Base-by-base conservation (phyloP, 2,888 invertebrate species). In the Rhorus exstirpatorius region DNA sequence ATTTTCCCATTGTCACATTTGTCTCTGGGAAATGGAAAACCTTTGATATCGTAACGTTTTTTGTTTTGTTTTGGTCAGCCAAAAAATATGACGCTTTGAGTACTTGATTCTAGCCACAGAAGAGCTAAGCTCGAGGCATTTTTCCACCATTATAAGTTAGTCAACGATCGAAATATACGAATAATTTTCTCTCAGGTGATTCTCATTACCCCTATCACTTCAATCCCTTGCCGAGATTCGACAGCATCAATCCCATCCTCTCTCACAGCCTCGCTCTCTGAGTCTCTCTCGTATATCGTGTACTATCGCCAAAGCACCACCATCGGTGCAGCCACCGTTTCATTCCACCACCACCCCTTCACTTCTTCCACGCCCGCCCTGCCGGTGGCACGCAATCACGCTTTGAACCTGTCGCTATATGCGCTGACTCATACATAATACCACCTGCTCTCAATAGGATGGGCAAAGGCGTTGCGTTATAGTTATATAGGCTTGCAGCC, bases 371-470 rank as follows among this genome's bases (percentile, higher is more conserved):
- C 17, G 6, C 41, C 38, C 24, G 26, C n/a, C 41, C 65, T 60
- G 21, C 38, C 19, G 35, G 41, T 31, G 7, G 72, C 24, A 63
- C 71, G 80, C 76, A 83, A 83, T 83, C 83, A 83, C 79, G 76
- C 63, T 41, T 31, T 55, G 58, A 79, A 79, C 75, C 60, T 26
- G 53, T 51, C 49, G 71, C 72, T 49, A 51, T 58, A 76, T 46
- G 14, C 38, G 7, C 31, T 60, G 19, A 35, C 24, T 8, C 63
- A 19, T 7, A 51, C 12, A 55, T 17, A 70, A 24, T 14, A 65
- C 6, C 24, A 21, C 1, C 24, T n/a, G 26, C 8, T 63, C 19
- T 51, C 44, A 63, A 41, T 31, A 53, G 53, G 31, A 17, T 53
- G 41, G 26, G 44, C 44, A 41, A 26, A 55, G 35, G 14, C 1